Evolutionary conservation across 2,113 vertebrate genomes (phyloP), one percentile per base, ranked within the genome.

Genomic region (Hystrix brachyura): DNA sequence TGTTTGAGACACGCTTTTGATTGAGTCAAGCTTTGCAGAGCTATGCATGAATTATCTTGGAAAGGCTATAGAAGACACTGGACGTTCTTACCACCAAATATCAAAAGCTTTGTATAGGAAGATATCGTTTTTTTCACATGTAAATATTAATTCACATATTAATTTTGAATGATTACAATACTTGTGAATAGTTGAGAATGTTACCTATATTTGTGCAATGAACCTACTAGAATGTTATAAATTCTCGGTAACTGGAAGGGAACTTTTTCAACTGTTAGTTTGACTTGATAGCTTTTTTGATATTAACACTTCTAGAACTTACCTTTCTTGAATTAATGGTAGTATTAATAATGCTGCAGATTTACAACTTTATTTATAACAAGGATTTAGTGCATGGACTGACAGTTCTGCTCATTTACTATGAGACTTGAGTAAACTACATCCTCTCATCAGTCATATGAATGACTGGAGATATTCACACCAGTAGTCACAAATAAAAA

Each of bases 161-260:
- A 59, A 55, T 96, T 95, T 29, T 90, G 60, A 95, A 87, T 79
- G 60, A 78, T 18, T 64, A 57, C n/a, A 53, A 57, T 76, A 23
- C 14, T 71, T 85, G 2, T 12, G 69, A 69, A 46, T 79, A 74
- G 6, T 7, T 64, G 72, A 86, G 46, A 59, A 46, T 34, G 25
- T 62, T 48, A 57, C 34, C n/a, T 53, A 21, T 3, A 62, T 83
- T 62, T 87, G 48, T 29, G 57, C 0, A 83, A 27, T 74, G 27
- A 43, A 19, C 25, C 15, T 23, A 64, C 21, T 25, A 91, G 48
- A 87, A 64, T 51, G 34, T 32, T 88, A 15, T 69, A 48, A 51
- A 62, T 67, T 91, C 71, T 86, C 23, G 64, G 21, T 55, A 78
- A 87, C 11, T 80, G 53, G 46, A n/a, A 76, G 21, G 27, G 46